Percentiles rank a stretch among this genome's conserved stretches.
These are phyloP conservation scores for Hermodice carunculata DNA, from an alignment of 2,888 invertebrate species.

Conservation along the genomic window DNA sequence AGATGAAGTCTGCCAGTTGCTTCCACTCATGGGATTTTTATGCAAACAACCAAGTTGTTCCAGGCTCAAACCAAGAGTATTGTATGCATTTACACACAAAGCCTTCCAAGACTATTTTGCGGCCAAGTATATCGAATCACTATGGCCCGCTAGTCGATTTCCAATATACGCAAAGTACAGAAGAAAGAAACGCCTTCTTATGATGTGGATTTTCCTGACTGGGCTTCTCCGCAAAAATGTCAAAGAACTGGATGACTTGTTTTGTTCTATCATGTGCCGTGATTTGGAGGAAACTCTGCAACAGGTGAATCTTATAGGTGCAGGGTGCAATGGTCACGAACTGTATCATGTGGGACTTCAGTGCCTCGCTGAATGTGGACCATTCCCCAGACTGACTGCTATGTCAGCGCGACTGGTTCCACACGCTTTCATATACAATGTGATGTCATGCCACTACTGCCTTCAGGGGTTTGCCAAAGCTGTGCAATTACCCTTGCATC, in stretches of 20 bases:
- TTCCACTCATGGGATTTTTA: slow-evolving; percentile 4
- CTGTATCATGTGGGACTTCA: slow-evolving; percentile 13
- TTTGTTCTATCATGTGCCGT: not conserved
- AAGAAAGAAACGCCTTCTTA: slow-evolving; percentile 1
- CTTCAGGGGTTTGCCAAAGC: slow-evolving; percentile 12
- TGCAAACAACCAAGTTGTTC: slow-evolving; percentile 1
- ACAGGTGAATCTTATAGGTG: not conserved
- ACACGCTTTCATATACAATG: slow-evolving; percentile 11
- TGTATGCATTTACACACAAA: slow-evolving; percentile 14
- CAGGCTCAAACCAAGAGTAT: not conserved
- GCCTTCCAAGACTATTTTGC: slow-evolving; percentile 16
- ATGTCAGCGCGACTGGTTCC: slow-evolving; percentile 2
- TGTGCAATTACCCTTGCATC: not conserved
- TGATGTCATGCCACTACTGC: slow-evolving; percentile 22
- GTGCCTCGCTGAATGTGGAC: slow-evolving; percentile 17
- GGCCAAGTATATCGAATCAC: slow-evolving; percentile 6
- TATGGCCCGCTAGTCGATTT: not conserved
- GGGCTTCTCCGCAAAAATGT: slow-evolving; percentile 9
- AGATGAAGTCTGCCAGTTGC: slow-evolving; percentile 2
- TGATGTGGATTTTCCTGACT: slow-evolving; percentile 19
- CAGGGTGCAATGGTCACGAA: not conserved
- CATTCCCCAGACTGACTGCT: not conserved
- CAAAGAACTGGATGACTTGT: not conserved
- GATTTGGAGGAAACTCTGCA: slow-evolving; percentile 2
- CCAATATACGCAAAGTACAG: not conserved